Percentiles rank a stretch among this genome's conserved stretches.
Conservation (phyloP, 2,888 invertebrate genomes). For the Calameuta idolon region DNA sequence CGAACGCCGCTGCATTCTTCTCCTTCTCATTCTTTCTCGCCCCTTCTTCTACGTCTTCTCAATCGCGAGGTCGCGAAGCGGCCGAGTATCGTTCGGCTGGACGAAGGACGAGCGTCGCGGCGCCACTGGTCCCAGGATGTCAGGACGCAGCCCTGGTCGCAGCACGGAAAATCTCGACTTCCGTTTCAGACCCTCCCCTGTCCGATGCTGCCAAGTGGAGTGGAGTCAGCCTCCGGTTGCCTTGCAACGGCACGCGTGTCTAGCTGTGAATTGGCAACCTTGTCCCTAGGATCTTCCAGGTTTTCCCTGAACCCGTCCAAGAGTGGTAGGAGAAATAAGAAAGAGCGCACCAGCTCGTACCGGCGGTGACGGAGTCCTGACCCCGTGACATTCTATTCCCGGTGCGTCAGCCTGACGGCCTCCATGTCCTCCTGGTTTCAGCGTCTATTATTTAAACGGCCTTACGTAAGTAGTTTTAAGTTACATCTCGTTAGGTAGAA, state of each 20-base stretch:
- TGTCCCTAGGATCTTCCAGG: neutral
- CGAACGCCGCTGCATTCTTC: neutral
- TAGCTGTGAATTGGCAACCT: neutral
- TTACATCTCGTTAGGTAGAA: slow-evolving; percentile 35
- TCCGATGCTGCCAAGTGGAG: no score
- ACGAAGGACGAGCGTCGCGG: neutral
- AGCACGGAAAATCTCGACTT: no score
- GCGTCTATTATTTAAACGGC: neutral
- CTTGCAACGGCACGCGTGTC: neutral
- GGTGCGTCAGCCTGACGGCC: neutral
- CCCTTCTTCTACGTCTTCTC: neutral
- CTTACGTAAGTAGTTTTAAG: slow-evolving; percentile 2
- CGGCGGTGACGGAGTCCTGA: neutral
- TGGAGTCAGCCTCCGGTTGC: no score
- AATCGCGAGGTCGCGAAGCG: no score
- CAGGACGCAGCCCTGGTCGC: no score
- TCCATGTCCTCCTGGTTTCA: neutral
- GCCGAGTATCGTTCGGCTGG: no score
- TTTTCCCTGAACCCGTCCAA: no score
- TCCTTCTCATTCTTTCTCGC: neutral
- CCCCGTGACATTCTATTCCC: neutral
- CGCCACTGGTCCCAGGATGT: neutral
- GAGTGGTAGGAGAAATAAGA: neutral
- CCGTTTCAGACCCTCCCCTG: no score
- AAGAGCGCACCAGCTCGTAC: neutral